Conservation (phyloP, 2,797 vertebrate species). For the Pangasius sanitwongsei region DNA sequence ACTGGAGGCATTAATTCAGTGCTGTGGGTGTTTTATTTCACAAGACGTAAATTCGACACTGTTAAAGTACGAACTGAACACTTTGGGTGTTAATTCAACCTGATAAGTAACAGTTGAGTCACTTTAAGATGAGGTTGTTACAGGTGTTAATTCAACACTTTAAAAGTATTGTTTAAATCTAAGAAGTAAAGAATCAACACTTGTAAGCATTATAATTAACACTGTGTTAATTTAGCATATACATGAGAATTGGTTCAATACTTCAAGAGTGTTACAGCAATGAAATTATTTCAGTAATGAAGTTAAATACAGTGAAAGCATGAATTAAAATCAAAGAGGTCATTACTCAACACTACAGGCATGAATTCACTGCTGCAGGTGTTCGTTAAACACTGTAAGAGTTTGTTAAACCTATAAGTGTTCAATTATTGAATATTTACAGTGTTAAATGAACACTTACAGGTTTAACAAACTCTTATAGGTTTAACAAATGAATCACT, state of each 20-base stretch:
- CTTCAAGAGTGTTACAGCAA: neutral
- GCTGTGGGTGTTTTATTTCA: neutral
- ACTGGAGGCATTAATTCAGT: no score
- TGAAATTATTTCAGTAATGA: neutral
- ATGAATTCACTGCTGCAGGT: neutral
- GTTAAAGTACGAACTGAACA: neutral
- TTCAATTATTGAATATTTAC: no score
- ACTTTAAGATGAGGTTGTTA: neutral
- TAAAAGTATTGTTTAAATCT: neutral
- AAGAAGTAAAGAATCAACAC: neutral
- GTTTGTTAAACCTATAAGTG: no score
- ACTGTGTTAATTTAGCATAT: neutral
- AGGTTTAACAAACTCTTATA: no score
- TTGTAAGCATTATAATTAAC: no score
- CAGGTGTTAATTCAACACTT: neutral
- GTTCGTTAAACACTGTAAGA: neutral
- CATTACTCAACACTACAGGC: neutral
- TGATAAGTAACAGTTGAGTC: neutral
- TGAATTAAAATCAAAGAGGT: neutral
- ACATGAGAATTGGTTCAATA: neutral
- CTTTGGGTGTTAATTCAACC: neutral
- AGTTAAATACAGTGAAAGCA: neutral
- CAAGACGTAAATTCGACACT: neutral
- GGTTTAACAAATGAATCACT: neutral
- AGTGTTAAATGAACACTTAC: no score